Conservation (phyloP, 2,888 invertebrate genomes). For the Euplagia quadripunctaria region DNA sequence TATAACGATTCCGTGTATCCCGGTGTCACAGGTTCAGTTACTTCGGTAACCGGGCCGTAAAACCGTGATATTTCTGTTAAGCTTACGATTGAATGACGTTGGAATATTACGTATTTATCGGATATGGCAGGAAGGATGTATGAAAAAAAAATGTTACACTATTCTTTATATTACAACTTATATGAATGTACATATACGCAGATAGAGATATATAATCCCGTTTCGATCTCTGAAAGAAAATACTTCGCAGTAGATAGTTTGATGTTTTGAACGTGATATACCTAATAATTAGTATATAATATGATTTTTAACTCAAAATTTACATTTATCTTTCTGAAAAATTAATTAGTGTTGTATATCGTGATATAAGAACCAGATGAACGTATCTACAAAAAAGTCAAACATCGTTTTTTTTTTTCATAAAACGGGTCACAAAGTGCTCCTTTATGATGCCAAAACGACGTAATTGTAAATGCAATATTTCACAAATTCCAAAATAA, state of each 20-base stretch:
- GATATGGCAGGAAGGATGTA: conserved; percentile 2
- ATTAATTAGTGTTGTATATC: too few relatives aligned
- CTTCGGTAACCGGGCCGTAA: conserved; percentile 29
- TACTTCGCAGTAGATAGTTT: background rate
- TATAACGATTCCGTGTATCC: conserved; percentile 38
- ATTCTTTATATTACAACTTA: background rate
- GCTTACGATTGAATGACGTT: conserved; percentile 30
- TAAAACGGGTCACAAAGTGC: too few relatives aligned
- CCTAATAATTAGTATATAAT: background rate
- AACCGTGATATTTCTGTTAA: conserved; percentile 35
- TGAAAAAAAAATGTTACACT: background rate
- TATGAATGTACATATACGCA: background rate
- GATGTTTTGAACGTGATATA: background rate
- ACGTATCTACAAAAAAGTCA: too few relatives aligned
- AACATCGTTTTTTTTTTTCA: too few relatives aligned
- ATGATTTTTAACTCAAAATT: too few relatives aligned
- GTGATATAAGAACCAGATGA: too few relatives aligned
- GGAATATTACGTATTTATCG: conserved; percentile 7
- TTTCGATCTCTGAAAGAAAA: too few relatives aligned
- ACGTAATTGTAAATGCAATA: too few relatives aligned
- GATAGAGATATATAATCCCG: too few relatives aligned
- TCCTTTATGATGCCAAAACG: too few relatives aligned
- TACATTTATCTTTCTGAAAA: too few relatives aligned
- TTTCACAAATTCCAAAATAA: too few relatives aligned
- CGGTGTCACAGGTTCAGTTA: conserved; percentile 37